Conservation (phyloP, 1,140 invertebrate species). For the silkworm (Bombyx mori) region DNA sequence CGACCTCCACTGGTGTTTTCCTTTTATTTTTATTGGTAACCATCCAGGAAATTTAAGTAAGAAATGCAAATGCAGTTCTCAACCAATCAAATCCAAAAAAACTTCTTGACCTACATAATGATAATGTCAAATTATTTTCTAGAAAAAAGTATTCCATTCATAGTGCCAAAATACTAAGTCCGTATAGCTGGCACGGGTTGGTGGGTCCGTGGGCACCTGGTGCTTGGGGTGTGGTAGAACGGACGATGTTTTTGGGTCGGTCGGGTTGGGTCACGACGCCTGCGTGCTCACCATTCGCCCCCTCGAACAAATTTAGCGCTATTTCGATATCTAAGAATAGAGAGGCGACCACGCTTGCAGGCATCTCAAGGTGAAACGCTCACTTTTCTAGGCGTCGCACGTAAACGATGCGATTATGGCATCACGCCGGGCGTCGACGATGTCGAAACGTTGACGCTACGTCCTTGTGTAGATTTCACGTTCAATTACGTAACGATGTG, state of each 20-base stretch:
- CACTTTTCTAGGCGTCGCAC: conserved; percentile 62
- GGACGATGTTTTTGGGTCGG: conserved; percentile 63
- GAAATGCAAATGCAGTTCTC: no score
- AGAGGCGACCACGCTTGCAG: conserved; percentile 48
- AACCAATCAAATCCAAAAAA: no score
- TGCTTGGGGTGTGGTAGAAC: conserved; percentile 43
- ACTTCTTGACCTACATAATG: no score
- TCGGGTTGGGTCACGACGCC: conserved; percentile 61
- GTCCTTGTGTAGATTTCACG: conserved; percentile 61
- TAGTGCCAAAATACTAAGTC: conserved; percentile 10
- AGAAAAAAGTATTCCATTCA: no score
- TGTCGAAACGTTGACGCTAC: conserved; percentile 47
- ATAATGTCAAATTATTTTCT: no score
- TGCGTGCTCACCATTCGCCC: conserved; percentile 46
- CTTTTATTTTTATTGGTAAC: conserved; percentile 27
- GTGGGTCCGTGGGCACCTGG: conserved; percentile 57
- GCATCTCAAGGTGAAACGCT: conserved; percentile 63
- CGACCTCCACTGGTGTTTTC: conserved; percentile 64
- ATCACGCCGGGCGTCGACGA: conserved; percentile 38
- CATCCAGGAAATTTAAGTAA: neutral
- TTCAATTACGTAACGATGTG: conserved; percentile 52
- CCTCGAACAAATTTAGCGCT: conserved; percentile 42
- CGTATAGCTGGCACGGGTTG: conserved; percentile 47
- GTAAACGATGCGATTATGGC: conserved; percentile 62
- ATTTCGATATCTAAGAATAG: conserved; percentile 57